phyloP scores from a whole-genome alignment of 2,113 vertebrate species.

The Aldabrachelys gigantea region DNA sequence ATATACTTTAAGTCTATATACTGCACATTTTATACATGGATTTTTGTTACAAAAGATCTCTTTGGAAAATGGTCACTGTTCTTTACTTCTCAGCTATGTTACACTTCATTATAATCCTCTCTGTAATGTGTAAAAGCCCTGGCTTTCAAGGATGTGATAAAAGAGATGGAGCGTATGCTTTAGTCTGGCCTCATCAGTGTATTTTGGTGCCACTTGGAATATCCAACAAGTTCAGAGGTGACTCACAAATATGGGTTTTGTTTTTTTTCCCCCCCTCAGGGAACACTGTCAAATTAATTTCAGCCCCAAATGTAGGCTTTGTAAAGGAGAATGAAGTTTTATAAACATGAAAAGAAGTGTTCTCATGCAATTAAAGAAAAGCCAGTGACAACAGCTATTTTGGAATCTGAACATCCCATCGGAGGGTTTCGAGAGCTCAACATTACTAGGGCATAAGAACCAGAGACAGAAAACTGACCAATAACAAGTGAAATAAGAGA shows the following conservation, averaged over 20 bases:
- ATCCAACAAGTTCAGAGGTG: constrained; percentile 38
- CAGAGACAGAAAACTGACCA: not conserved
- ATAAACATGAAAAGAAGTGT: not conserved
- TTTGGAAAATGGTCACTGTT: constrained; percentile 40
- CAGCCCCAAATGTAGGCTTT: not conserved
- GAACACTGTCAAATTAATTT: not conserved
- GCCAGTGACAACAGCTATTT: not conserved
- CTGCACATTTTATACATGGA: not conserved
- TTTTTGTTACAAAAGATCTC: constrained; percentile 18
- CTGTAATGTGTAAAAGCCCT: constrained; percentile 38
- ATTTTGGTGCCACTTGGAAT: constrained; percentile 53
- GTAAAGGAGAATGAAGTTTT: constrained; percentile 16
- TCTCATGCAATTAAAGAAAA: not conserved
- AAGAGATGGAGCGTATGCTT: constrained; percentile 14
- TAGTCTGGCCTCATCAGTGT: constrained; percentile 46
- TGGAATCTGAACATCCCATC: not conserved
- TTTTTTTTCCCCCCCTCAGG: constrained; percentile 9
- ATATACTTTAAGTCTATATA: not conserved
- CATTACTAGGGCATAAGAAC: not conserved
- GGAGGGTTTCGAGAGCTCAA: not conserved
- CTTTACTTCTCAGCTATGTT: constrained; percentile 25
- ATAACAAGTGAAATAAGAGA: not conserved
- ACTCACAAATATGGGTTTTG: constrained; percentile 33
- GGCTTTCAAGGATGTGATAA: constrained; percentile 46
- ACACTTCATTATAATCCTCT: constrained; percentile 24